Base-by-base conservation (phyloP, 2,113 vertebrate species). In the Polypterus bichir region DNA sequence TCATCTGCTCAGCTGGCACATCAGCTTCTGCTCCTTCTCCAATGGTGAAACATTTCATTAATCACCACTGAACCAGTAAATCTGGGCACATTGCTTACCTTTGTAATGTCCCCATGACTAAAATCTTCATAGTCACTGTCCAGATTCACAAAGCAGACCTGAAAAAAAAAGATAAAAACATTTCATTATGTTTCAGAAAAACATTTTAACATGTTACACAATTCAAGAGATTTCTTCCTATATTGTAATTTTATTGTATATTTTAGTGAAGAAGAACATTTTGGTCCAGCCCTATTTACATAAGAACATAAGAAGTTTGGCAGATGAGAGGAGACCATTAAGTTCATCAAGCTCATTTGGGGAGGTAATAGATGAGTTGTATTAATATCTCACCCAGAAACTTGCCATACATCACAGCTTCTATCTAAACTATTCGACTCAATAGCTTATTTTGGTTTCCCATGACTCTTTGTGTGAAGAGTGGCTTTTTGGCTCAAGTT, bases 141-240 rank as follows among this genome's bases (percentile, higher is more conserved):
- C 72, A 95, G 74, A 72, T 90, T 97, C 67, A 97, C 90, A 75
- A 97, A 98, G 78, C 91, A 97, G 67, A 98, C 86, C 95, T 98
- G 77, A 1, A 71, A 80, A 7, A 7, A 54, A 70, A 60, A 61
- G 9, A 64, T n/a, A 49, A 27, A 57, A 48, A 8, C 27, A 57
- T 9, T 47, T 46, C 53, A n/a, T 62, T 52, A 27, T 27, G 27
- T 27, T 27, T 27, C 27, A 27, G 27, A 27, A 27, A 27, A 27
- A 27, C 27, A 27, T 27, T 27, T 27, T 27, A 27, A 27, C 27
- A 2, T 27, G 27, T 27, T 27, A 27, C 27, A 27, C 27, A 27
- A 27, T 27, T 27, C 27, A 27, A 27, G 27, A 27, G 27, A 27
- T 27, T 27, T 1, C 27, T 1, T 27, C 27, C 27, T 27, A 27